Evolutionary conservation across 1,140 invertebrate species (phyloP), one percentile per base, ranked within the genome.

Genomic region (Pentalonia nigronervosa): DNA sequence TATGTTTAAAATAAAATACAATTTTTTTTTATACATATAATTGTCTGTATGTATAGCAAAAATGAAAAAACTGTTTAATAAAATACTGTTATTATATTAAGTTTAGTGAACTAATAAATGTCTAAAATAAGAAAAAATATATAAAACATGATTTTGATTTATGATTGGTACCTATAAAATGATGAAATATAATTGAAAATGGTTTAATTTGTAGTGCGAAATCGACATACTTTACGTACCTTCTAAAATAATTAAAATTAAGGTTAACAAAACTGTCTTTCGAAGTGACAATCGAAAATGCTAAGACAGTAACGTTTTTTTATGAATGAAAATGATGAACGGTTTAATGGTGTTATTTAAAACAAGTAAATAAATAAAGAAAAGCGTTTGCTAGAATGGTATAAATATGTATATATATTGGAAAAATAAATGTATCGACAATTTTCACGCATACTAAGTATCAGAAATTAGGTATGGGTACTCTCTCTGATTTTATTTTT

Each of bases 401-500:
- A 41, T 41, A 41, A 41, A 83, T 36, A 25, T 4, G 21, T 41
- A 41, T 23, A 23, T 41, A 21, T 36, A 83, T 83, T 83, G 34
- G 81, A 83, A 83, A 83, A 30, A 87, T 48, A 48, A 50, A 36
- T 84, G 11, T 56, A 90, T 67, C 17, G 25, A 45, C 30, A 17
- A 60, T 90, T 90, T 90, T 90, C 53, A n/a, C 36, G 50, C 53
- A n/a, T 4, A 48, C 47, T 20, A 83, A 83, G 45, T n/a, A 47
- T 60, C 53, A 20, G 14, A 67, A 90, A 90, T 90, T 67, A 67
- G 89, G 2, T 36, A 90, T 56, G 56, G 89, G 7, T 25, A 67
- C 53, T 90, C 56, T 90, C 56, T 90, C 89, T 67, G 53, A 41
- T 90, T 90, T 90, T 60, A 23, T 45, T 17, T 41, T 60, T 23